Evolutionary conservation across 2,113 vertebrate genomes (phyloP).

Genomic region (Vimba vimba): DNA sequence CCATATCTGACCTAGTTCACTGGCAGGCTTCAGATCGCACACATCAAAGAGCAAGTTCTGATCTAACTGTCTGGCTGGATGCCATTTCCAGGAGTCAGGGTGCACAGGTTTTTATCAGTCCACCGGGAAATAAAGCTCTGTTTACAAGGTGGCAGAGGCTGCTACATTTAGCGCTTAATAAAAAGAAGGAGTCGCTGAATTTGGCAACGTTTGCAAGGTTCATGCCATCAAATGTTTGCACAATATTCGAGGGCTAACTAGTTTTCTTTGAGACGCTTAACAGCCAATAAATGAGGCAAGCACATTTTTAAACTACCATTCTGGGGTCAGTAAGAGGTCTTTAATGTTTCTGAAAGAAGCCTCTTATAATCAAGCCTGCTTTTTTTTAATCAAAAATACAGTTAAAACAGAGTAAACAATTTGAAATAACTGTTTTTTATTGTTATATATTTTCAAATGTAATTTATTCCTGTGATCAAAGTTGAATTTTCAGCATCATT

Average conservation of each 20-base stretch:
- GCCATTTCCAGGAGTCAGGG: constrained; percentile 17
- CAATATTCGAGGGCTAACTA: neutral
- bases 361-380: neutral
- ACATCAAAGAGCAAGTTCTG: neutral
- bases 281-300: neutral
- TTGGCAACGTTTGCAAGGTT: neutral
- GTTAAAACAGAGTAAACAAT: neutral
- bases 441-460: too few species aligned
- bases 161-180: neutral
- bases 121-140: neutral
- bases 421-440: too few species aligned
- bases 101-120: constrained; percentile 10
- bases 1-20: neutral
- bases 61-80: constrained; percentile 15
- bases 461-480: neutral
- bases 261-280: neutral
- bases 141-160: constrained; percentile 11
- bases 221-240: neutral
- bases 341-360: neutral
- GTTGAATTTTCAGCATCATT: neutral
- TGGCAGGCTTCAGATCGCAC: neutral
- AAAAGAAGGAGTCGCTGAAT: neutral
- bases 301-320: neutral
- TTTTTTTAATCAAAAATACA: neutral
- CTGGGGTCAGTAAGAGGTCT: neutral